phyloP scores from a whole-genome alignment of 2,113 vertebrate genomes.

The Pionites leucogaster region DNA sequence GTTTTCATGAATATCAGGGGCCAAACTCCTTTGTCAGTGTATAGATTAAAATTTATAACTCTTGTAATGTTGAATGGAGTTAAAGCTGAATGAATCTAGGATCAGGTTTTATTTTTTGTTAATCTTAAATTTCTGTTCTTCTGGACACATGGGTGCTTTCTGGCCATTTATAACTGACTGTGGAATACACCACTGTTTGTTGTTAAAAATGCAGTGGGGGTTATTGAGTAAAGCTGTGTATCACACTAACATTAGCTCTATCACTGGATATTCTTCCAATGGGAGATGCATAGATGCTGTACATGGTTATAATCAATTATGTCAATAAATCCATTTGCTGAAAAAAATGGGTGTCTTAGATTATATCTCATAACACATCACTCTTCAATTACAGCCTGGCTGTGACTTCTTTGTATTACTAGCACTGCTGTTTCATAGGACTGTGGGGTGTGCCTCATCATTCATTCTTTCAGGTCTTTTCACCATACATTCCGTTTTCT shows the following conservation, averaged over 20 bases:
- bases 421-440: neutral
- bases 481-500: neutral
- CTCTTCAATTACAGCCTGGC: neutral
- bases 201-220: constrained; percentile 25
- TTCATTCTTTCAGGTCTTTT: neutral
- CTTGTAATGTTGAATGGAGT: neutral
- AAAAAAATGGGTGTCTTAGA: constrained; percentile 23
- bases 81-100: neutral
- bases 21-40: neutral
- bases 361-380: neutral
- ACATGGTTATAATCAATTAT: constrained; percentile 65
- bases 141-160: neutral
- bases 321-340: constrained; percentile 73
- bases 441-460: neutral
- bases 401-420: neutral
- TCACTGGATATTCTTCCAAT: constrained; percentile 75
- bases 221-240: constrained; percentile 53
- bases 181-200: constrained; percentile 35
- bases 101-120: neutral
- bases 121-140: neutral
- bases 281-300: constrained; percentile 73
- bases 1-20: neutral
- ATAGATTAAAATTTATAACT: neutral
- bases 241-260: constrained; percentile 60
- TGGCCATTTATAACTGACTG: neutral